A percentile compares a stretch with the other conserved stretches of the same genome.
Conservation (phyloP, 1,140 invertebrate species). For the Drosophila orosa region DNA sequence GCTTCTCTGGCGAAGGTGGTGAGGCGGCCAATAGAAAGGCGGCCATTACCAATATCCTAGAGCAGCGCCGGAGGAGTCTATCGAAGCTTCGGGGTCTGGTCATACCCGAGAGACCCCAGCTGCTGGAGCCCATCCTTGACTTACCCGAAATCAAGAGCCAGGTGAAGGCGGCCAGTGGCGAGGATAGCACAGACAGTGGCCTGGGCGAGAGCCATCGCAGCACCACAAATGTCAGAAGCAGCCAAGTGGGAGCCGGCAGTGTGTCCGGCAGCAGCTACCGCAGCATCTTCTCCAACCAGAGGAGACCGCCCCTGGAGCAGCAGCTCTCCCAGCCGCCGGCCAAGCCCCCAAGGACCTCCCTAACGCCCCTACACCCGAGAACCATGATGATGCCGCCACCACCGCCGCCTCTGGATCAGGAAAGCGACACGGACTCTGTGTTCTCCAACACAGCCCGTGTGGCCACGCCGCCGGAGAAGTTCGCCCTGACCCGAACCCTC, state of each 20-base stretch:
- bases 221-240: slow-evolving; percentile 20
- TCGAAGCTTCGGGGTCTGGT: slow-evolving; percentile 93
- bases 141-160: slow-evolving; percentile 92
- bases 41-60: slow-evolving; percentile 85
- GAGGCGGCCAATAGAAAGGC: slow-evolving; percentile 80
- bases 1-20: slow-evolving; percentile 84
- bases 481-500: slow-evolving; percentile 85
- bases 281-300: slow-evolving; percentile 59
- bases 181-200: slow-evolving; percentile 76
- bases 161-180: slow-evolving; percentile 68
- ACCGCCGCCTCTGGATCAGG: slow-evolving; percentile 85
- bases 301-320: slow-evolving; percentile 58
- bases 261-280: slow-evolving; percentile 44
- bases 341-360: slow-evolving; percentile 83
- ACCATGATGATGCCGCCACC: slow-evolving; percentile 30
- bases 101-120: slow-evolving; percentile 90
- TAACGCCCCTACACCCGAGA: slow-evolving; percentile 31
- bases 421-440: slow-evolving; percentile 94
- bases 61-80: slow-evolving; percentile 91
- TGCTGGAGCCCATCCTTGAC: slow-evolving; percentile 86
- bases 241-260: slow-evolving; percentile 4
- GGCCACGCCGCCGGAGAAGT: slow-evolving; percentile 84
- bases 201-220: slow-evolving; percentile 54
- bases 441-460: slow-evolving; percentile 89
- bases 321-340: slow-evolving; percentile 72